These are phyloP conservation scores for Gasterosteus nipponicus DNA, from an alignment of 2,113 vertebrate genomes.

Conservation along the genomic window DNA sequence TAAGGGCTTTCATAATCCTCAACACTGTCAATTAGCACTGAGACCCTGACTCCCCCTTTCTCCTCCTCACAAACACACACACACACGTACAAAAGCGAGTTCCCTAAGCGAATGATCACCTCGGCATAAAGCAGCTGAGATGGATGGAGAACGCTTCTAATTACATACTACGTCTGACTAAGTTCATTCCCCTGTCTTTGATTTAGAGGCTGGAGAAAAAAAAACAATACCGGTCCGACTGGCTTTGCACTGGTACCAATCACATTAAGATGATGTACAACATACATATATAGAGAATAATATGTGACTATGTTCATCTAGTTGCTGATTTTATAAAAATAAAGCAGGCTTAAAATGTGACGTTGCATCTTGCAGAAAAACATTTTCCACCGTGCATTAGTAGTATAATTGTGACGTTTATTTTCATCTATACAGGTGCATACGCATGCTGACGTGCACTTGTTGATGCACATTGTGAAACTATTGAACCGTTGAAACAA, in stretches of 20 bases:
- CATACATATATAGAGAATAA: background rate
- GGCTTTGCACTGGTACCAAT: conserved; percentile 17
- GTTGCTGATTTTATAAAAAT: conserved; percentile 27
- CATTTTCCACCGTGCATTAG: conserved; percentile 9
- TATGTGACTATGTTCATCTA: conserved; percentile 12
- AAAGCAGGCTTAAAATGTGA: conserved; percentile 28
- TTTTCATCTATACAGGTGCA: conserved; percentile 2
- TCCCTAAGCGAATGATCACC: conserved; percentile 75
- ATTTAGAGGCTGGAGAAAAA: conserved; percentile 48
- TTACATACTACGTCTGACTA: conserved; percentile 68
- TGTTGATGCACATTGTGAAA: background rate
- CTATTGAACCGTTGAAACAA: conserved; percentile 5
- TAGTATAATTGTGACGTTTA: background rate
- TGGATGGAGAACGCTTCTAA: conserved; percentile 78
- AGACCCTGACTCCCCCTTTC: conserved; percentile 48
- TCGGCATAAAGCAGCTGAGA: conserved; percentile 71
- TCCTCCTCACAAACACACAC: conserved; percentile 13
- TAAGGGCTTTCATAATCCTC: conserved; percentile 68
- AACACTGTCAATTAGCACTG: conserved; percentile 73
- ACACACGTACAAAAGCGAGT: conserved; percentile 28
- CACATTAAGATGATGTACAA: conserved; percentile 23
- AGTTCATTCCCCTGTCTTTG: conserved; percentile 67
- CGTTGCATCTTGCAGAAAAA: conserved; percentile 17
- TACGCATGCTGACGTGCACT: background rate
- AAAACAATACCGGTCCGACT: conserved; percentile 28